Evolutionary conservation across 2,888 invertebrate species (phyloP).

Genomic region (Drosophila nigritarsus): DNA sequence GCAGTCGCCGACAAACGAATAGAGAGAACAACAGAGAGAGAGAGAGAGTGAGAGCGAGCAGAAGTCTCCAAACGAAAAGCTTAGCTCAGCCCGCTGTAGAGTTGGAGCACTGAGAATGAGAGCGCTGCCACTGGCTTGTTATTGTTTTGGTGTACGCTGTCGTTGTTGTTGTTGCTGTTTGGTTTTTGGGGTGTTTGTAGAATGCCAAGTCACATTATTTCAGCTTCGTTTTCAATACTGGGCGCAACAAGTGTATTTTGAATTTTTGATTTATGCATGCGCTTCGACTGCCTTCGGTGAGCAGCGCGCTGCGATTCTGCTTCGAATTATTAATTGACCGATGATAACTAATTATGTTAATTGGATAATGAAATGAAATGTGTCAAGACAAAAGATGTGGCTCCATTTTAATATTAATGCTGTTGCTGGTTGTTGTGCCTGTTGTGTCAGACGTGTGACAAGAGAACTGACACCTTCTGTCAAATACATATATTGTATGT

Average conservation of each 20-base stretch:
- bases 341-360: conserved; percentile 80
- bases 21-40: conserved; percentile 20
- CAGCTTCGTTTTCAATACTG: conserved; percentile 71
- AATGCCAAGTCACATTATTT: conserved; percentile 70
- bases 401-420: conserved; percentile 43
- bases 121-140: conserved; percentile 48
- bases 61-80: conserved; percentile 71
- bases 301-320: conserved; percentile 40
- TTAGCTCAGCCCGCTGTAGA: conserved; percentile 68
- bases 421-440: conserved; percentile 27
- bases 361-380: conserved; percentile 77
- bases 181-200: conserved; percentile 59
- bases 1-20: conserved; percentile 39
- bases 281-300: conserved; percentile 36
- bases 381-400: conserved; percentile 59
- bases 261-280: conserved; percentile 75
- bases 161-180: conserved; percentile 13
- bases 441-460: conserved; percentile 39
- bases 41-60: conserved; percentile 17
- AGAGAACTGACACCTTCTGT: conserved; percentile 32
- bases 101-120: conserved; percentile 43
- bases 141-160: conserved; percentile 55
- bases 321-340: conserved; percentile 76
- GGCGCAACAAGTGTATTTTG: conserved; percentile 78
- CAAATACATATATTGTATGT: conserved; percentile 7